Conservation (phyloP, 92 coral and sea anemone species). For the Micromussa lordhowensis region DNA sequence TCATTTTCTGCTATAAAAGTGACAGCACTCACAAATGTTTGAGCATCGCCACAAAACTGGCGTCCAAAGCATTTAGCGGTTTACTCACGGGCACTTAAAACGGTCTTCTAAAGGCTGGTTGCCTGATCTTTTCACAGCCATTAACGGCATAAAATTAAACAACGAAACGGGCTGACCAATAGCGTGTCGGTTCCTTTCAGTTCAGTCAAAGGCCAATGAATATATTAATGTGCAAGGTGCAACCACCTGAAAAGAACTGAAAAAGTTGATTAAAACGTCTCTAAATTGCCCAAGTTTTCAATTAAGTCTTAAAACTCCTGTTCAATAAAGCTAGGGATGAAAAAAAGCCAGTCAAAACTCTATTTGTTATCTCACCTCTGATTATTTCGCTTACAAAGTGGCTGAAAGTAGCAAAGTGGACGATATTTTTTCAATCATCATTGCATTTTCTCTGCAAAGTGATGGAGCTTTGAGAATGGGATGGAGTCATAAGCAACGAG, state of each 20-base stretch:
- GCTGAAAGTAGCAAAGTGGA: background rate
- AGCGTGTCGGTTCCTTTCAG: background rate
- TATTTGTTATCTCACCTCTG: background rate
- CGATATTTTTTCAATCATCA: no score
- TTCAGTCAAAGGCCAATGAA: conserved; percentile 29
- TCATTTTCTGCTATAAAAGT: conserved; percentile 7
- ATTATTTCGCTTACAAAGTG: background rate
- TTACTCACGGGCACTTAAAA: background rate
- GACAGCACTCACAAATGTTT: background rate
- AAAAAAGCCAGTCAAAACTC: background rate
- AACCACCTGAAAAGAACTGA: conserved; percentile 20
- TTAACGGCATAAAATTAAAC: conserved; percentile 3
- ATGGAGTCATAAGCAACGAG: no score
- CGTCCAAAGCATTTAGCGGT: background rate
- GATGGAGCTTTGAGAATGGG: no score
- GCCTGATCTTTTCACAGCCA: conserved; percentile 15
- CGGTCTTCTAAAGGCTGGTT: background rate
- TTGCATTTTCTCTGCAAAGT: no score
- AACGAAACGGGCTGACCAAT: conserved; percentile 4
- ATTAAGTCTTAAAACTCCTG: background rate
- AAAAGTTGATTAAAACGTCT: conserved; percentile 3
- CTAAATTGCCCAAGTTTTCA: background rate
- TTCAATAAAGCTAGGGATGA: background rate
- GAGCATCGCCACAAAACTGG: conserved; percentile 2
- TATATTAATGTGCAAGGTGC: conserved; percentile 26